A percentile compares a stretch with the other conserved stretches of the same genome.
Evolutionary conservation across 2,797 vertebrate genomes (phyloP).

Genomic region (Streptopelia turtur): DNA sequence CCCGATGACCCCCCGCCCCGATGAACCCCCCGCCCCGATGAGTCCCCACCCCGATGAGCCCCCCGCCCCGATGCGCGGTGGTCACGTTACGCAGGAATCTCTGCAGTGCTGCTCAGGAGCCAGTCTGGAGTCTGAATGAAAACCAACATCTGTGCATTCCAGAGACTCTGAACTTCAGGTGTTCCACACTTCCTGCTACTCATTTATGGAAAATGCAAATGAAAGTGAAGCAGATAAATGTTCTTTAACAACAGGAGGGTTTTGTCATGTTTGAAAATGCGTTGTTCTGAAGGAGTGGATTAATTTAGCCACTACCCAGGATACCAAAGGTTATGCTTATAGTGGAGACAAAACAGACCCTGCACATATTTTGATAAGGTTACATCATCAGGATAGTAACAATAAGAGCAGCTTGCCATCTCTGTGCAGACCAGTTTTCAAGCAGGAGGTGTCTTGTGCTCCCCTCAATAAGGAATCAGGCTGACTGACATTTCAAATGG

Average conservation of each 20-base stretch:
- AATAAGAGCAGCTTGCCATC: conserved; percentile 50
- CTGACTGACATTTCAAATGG: conserved; percentile 77
- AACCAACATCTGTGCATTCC: conserved; percentile 47
- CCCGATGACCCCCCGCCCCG: too few relatives aligned
- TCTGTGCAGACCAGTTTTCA: conserved; percentile 40
- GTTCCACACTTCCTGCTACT: conserved; percentile 68
- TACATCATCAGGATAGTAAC: conserved; percentile 1
- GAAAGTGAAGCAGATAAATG: conserved; percentile 66
- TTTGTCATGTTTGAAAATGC: conserved; percentile 49
- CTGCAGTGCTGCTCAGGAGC: conserved; percentile 37
- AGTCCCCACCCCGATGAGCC: too few relatives aligned
- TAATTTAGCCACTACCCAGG: conserved; percentile 67
- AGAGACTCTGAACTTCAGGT: conserved; percentile 64
- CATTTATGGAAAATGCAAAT: conserved; percentile 74
- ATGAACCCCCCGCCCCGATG: too few relatives aligned
- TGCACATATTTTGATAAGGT: conserved; percentile 37
- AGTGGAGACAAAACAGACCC: conserved; percentile 59
- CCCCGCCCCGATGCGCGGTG: conserved; percentile 27
- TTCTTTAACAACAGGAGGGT: conserved; percentile 60
- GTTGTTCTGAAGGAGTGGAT: conserved; percentile 42
- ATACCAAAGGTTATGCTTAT: conserved; percentile 56
- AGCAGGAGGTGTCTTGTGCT: conserved; percentile 60
- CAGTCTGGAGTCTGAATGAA: conserved; percentile 38
- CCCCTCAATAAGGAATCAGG: conserved; percentile 71
- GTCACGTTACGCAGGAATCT: conserved; percentile 66